A percentile compares a stretch with the other conserved stretches of the same genome.
These are phyloP conservation scores for Aramus guarauna DNA, from an alignment of 2,113 vertebrate species.

Conservation along the genomic window DNA sequence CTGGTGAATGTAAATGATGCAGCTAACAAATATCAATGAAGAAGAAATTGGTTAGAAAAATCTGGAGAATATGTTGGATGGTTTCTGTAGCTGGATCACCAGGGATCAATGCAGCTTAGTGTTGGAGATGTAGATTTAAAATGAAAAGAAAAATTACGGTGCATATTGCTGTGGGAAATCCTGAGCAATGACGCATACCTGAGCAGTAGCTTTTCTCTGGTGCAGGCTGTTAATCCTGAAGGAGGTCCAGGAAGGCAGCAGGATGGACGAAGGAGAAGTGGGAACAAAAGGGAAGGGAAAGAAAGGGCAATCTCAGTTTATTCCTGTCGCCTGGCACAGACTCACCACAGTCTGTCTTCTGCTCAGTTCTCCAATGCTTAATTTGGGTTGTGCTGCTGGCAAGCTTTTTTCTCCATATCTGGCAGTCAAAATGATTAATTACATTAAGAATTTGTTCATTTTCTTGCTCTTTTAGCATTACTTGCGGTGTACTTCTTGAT, in stretches of 20 bases:
- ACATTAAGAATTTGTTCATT: background rate
- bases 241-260: background rate
- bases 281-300: background rate
- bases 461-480: background rate
- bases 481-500: background rate
- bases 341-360: background rate
- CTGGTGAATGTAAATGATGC: background rate
- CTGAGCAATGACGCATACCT: background rate
- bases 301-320: background rate
- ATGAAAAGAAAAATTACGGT: background rate
- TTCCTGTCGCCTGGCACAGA: background rate
- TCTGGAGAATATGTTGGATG: background rate
- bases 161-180: background rate
- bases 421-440: background rate
- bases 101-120: background rate
- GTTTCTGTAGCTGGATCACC: background rate
- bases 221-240: background rate
- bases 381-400: background rate
- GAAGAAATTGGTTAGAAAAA: background rate
- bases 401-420: background rate
- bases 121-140: background rate
- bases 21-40: background rate
- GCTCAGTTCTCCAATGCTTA: background rate
- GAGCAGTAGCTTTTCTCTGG: background rate
- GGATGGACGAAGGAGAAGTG: background rate